Percentiles rank a stretch among this genome's conserved stretches.
phyloP scores from a whole-genome alignment of 2,888 invertebrate genomes.

The Polydrusus cervinus region DNA sequence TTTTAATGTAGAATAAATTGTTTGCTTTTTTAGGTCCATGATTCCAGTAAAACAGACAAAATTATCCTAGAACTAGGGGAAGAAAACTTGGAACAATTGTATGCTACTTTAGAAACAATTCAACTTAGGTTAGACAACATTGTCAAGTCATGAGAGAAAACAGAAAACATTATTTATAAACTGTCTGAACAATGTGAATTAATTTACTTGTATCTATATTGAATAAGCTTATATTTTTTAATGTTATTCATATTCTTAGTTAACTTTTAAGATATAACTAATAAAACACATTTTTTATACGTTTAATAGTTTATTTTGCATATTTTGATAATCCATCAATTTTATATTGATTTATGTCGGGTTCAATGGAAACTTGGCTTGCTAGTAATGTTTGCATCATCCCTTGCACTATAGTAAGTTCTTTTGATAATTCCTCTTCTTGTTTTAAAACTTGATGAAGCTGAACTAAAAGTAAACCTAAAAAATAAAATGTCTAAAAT shows the following conservation, averaged over 20 bases:
- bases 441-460: constrained; percentile 77
- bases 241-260: background rate
- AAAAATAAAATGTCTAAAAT: constrained; percentile 5
- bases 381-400: constrained; percentile 79
- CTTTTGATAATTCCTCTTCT: constrained; percentile 80
- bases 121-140: constrained; percentile 69
- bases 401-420: constrained; percentile 80
- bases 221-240: background rate
- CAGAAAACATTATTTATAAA: too few relatives aligned
- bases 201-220: background rate
- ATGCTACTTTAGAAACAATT: constrained; percentile 74
- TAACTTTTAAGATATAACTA: background rate
- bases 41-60: constrained; percentile 65
- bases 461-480: constrained; percentile 72
- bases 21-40: constrained; percentile 41
- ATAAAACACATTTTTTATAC: background rate
- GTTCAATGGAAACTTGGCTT: constrained; percentile 63
- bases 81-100: constrained; percentile 72
- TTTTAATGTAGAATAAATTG: too few relatives aligned
- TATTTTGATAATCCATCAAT: constrained; percentile 19
- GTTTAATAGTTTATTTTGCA: constrained; percentile 27
- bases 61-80: constrained; percentile 73
- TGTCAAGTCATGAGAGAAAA: constrained; percentile 17
- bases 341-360: constrained; percentile 29
- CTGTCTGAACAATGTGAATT: too few relatives aligned